A percentile compares a stretch with the other conserved stretches of the same genome.
These are phyloP conservation scores for Mylabris phalerata DNA, from an alignment of 1,140 invertebrate genomes.

Conservation along the genomic window DNA sequence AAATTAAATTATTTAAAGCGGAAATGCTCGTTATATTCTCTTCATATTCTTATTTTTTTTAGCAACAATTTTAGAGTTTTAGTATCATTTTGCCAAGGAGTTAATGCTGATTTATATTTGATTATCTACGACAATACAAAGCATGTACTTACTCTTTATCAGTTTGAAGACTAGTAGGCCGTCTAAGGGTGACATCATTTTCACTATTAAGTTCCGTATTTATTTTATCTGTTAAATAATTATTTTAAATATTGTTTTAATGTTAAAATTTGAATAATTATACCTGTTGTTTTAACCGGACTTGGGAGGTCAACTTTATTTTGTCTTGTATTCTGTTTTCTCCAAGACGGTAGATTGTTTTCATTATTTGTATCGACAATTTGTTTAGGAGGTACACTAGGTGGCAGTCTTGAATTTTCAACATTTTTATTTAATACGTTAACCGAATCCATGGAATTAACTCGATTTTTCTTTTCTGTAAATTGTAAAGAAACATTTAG, in stretches of 20 bases:
- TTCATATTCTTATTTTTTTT: neutral
- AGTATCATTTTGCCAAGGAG: conserved; percentile 34
- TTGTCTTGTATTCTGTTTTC: conserved; percentile 47
- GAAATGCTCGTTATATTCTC: neutral
- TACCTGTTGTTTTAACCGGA: conserved; percentile 38
- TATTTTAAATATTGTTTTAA: conserved; percentile 3
- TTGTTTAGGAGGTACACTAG: conserved; percentile 48
- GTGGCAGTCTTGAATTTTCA: conserved; percentile 40
- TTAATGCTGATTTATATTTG: conserved; percentile 7
- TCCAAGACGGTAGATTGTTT: conserved; percentile 54
- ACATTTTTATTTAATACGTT: conserved; percentile 10
- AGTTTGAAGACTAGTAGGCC: conserved; percentile 33
- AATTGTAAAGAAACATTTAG: conserved; percentile 21
- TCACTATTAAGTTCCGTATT: conserved; percentile 27
- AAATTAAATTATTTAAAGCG: conserved; percentile 1
- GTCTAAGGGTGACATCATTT: conserved; percentile 33
- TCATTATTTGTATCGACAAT: conserved; percentile 46
- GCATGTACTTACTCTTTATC: conserved; percentile 35
- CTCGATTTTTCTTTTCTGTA: conserved; percentile 60
- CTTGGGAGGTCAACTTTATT: conserved; percentile 31
- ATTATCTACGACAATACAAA: neutral
- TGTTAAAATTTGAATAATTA: conserved; percentile 7
- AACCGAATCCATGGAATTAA: conserved; percentile 47
- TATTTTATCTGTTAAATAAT: conserved; percentile 19
- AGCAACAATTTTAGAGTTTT: no score